A percentile compares a stretch with the other conserved stretches of the same genome.
Evolutionary conservation across 2,797 vertebrate species (phyloP).

Genomic region (Lycodopsis pacificus): DNA sequence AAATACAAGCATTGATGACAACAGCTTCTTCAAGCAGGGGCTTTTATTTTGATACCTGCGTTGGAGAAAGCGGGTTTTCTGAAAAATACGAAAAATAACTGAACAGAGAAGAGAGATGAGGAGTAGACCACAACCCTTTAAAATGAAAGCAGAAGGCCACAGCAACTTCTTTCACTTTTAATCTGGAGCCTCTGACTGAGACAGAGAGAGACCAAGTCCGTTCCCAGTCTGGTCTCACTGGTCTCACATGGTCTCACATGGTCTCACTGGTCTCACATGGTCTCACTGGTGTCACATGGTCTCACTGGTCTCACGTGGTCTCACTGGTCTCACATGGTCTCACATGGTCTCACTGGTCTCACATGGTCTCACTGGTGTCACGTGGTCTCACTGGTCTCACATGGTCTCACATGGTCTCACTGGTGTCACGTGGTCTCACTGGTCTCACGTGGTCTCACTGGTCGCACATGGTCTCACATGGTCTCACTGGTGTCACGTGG

Average conservation of each 20-base stretch:
- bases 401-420: not conserved
- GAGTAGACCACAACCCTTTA: not conserved
- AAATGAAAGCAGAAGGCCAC: constrained; percentile 6
- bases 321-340: too few species aligned
- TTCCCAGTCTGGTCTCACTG: not conserved
- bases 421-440: not conserved
- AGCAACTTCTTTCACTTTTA: not conserved
- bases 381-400: too few species aligned
- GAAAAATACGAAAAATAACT: not conserved
- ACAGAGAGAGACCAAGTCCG: not conserved
- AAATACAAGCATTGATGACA: not conserved
- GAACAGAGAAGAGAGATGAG: not conserved
- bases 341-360: too few species aligned
- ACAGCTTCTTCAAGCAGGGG: too few species aligned
- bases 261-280: too few species aligned
- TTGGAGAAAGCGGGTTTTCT: not conserved
- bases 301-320: not conserved
- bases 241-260: too few species aligned
- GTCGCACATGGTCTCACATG: too few species aligned
- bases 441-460: too few species aligned
- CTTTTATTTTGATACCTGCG: constrained; percentile 4
- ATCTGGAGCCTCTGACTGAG: not conserved
- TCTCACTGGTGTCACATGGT: not conserved
- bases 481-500: not conserved
- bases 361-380: not conserved